Conservation (phyloP, 2,113 vertebrate species). For the Diadophis punctatus region DNA sequence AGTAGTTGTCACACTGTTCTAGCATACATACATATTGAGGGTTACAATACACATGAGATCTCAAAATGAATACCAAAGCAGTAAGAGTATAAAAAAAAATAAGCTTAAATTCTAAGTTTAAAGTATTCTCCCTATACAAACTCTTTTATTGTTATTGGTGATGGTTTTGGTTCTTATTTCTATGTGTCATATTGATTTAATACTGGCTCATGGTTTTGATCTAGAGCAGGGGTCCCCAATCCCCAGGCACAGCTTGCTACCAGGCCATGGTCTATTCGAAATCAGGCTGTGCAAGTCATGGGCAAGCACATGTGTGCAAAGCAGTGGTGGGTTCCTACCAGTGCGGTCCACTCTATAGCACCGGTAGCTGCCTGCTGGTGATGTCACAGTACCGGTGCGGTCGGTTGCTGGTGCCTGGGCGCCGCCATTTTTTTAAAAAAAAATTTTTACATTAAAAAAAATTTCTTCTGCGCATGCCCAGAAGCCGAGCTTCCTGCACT, state of each 20-base stretch:
- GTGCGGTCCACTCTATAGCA: no score
- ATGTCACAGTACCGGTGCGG: no score
- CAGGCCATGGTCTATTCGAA: fast-evolving
- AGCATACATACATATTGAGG: not conserved
- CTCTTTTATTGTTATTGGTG: not conserved
- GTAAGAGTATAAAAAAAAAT: not conserved
- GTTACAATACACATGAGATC: not conserved
- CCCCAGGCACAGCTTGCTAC: not conserved
- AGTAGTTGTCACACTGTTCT: not conserved
- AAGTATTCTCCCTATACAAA: not conserved
- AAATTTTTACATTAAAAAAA: no score
- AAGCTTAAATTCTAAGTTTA: not conserved
- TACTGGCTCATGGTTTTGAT: not conserved
- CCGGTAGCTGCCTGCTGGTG: no score
- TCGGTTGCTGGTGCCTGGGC: no score
- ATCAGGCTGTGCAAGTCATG: not conserved
- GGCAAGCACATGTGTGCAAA: not conserved
- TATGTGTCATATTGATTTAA: not conserved
- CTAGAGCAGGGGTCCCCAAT: not conserved
- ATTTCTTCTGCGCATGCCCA: no score
- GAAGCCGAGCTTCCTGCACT: no score
- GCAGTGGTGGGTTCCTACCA: no score
- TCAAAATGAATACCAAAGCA: not conserved
- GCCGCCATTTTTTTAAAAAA: no score
- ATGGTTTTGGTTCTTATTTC: not conserved